A percentile compares a stretch with the other conserved stretches of the same genome.
Conservation (phyloP, 2,113 vertebrate species). For the Leptobrachium leishanense region DNA sequence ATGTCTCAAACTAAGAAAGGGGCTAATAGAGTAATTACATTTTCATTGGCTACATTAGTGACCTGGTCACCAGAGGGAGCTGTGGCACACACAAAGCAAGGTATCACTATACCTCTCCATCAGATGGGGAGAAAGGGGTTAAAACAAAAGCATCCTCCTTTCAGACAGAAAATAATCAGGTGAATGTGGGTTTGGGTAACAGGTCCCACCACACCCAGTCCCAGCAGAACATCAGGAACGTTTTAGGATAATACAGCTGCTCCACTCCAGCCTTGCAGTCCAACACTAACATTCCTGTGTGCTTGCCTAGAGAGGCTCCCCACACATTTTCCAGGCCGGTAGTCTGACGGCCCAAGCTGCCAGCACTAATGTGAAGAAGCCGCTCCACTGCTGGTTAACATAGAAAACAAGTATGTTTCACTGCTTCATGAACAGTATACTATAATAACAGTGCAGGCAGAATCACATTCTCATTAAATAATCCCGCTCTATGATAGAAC, state of each 20-base stretch:
- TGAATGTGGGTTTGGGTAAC: slow-evolving; percentile 60
- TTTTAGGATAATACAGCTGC: slow-evolving; percentile 49
- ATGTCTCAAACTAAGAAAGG: too few species aligned
- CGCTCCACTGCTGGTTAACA: slow-evolving; percentile 21
- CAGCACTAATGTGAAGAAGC: slow-evolving; percentile 35
- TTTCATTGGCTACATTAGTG: too few species aligned
- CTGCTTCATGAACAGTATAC: too few species aligned
- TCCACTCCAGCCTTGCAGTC: slow-evolving; percentile 40
- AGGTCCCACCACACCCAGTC: slow-evolving; percentile 65
- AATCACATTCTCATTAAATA: too few species aligned
- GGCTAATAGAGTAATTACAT: too few species aligned
- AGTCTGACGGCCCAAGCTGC: slow-evolving; percentile 33
- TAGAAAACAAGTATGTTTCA: background rate
- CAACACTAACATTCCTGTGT: slow-evolving; percentile 47
- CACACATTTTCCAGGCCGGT: slow-evolving; percentile 43
- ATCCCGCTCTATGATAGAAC: too few species aligned
- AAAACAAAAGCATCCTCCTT: slow-evolving; percentile 10
- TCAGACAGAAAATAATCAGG: slow-evolving; percentile 56
- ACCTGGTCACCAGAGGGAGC: slow-evolving; percentile 24
- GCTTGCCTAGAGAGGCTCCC: slow-evolving; percentile 44
- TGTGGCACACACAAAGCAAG: background rate
- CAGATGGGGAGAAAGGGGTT: slow-evolving; percentile 18
- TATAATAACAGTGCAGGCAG: too few species aligned
- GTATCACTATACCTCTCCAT: background rate
- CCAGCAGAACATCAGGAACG: slow-evolving; percentile 49